These are phyloP conservation scores for Emesis furor DNA, from an alignment of 2,888 invertebrate genomes.

Conservation along the genomic window DNA sequence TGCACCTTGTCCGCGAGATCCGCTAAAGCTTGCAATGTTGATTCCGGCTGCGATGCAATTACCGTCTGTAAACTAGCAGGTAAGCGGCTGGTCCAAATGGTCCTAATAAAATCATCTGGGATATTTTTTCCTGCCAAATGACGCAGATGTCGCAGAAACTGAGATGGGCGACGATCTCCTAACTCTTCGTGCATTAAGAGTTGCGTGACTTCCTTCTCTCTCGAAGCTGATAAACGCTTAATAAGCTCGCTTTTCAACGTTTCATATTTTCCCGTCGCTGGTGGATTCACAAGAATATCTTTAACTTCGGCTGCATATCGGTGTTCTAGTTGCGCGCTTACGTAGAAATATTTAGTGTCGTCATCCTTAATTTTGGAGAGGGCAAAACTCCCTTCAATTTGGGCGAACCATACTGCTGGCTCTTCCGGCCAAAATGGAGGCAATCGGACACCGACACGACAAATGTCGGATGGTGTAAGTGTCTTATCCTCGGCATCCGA, in stretches of 20 bases:
- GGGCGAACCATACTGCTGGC: constrained; percentile 50
- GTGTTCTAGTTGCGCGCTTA: constrained; percentile 38
- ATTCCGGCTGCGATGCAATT: too few species aligned
- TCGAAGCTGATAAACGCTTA: constrained; percentile 26
- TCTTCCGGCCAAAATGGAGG: constrained; percentile 48
- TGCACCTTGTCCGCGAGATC: not conserved
- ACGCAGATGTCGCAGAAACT: constrained; percentile 59
- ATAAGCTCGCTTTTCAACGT: constrained; percentile 19
- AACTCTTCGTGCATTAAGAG: constrained; percentile 43
- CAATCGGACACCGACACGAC: constrained; percentile 29
- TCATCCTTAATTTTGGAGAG: constrained; percentile 34
- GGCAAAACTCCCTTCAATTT: constrained; percentile 48
- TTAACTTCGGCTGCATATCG: constrained; percentile 42
- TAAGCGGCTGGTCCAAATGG: too few species aligned
- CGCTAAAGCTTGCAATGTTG: too few species aligned
- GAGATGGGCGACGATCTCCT: constrained; percentile 54
- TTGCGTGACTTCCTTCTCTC: constrained; percentile 33
- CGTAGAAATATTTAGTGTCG: constrained; percentile 46
- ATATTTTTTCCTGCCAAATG: constrained; percentile 48
- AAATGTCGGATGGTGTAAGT: constrained; percentile 23
- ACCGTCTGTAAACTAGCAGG: too few species aligned
- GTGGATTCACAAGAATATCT: constrained; percentile 53
- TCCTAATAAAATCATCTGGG: constrained; percentile 39
- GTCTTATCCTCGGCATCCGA: not conserved
- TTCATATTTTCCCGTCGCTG: not conserved